phyloP scores from a whole-genome alignment of 2,113 vertebrate species.

The Mus spicilegus region DNA sequence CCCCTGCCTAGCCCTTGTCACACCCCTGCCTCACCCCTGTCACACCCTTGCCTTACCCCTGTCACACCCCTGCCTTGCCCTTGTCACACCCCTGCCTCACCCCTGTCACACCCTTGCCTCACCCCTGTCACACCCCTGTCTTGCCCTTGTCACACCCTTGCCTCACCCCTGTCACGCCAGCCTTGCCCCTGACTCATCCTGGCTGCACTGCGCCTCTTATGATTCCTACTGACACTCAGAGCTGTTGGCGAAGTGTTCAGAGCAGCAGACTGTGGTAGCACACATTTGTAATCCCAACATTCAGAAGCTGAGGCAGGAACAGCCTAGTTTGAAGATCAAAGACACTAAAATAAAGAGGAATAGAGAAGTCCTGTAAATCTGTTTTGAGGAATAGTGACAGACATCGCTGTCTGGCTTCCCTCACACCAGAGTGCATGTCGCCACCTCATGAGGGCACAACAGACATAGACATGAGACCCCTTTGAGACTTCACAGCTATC shows the following conservation, averaged over 20 bases:
- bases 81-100: too few species aligned
- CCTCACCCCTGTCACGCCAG: too few species aligned
- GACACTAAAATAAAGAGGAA: not conserved
- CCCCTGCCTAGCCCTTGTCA: too few species aligned
- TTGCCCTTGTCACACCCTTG: too few species aligned
- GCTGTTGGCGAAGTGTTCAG: not conserved
- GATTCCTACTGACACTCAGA: not conserved
- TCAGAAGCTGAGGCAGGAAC: not conserved
- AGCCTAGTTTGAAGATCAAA: not conserved
- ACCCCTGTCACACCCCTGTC: too few species aligned
- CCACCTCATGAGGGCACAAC: slow-evolving; percentile 84
- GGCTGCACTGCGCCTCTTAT: not conserved
- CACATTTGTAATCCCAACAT: not conserved
- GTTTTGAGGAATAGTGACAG: rapidly evolving
- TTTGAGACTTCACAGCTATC: not conserved
- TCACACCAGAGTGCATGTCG: not conserved
- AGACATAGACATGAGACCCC: not conserved
- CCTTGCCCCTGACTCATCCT: too few species aligned
- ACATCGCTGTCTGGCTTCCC: slow-evolving; percentile 38
- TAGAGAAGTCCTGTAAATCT: not conserved
- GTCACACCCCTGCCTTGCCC: too few species aligned
- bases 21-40: too few species aligned
- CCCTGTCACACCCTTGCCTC: too few species aligned
- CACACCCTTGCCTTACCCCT: too few species aligned
- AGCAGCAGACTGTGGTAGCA: not conserved